These are phyloP conservation scores for Drosophila ezoana DNA, from an alignment of 2,888 invertebrate species.

Conservation along the genomic window DNA sequence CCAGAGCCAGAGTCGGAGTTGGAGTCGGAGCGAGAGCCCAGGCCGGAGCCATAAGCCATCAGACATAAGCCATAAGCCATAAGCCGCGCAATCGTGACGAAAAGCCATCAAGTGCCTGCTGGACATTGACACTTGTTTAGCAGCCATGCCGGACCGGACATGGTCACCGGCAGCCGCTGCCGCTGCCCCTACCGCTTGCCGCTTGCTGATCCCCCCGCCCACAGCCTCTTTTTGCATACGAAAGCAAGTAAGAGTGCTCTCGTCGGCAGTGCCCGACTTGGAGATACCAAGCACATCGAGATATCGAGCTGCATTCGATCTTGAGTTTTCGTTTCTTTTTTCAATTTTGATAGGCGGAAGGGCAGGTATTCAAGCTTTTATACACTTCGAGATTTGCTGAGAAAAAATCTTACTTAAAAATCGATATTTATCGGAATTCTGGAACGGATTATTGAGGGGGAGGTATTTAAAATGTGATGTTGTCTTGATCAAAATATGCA, in stretches of 20 bases:
- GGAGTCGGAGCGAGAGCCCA: slow-evolving; percentile 7
- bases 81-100: slow-evolving; percentile 69
- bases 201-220: slow-evolving; percentile 9
- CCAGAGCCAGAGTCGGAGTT: slow-evolving; percentile 3
- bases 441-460: too few species aligned
- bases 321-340: too few species aligned
- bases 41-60: slow-evolving; percentile 40
- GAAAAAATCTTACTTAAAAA: too few species aligned
- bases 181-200: slow-evolving; percentile 1
- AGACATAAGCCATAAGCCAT: slow-evolving; percentile 38
- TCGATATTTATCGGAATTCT: too few species aligned
- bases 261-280: too few species aligned
- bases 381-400: too few species aligned
- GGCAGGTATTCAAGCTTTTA: too few species aligned
- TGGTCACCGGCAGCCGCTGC: slow-evolving; percentile 24
- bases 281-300: too few species aligned
- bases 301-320: too few species aligned
- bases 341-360: too few species aligned
- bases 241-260: not conserved
- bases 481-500: too few species aligned
- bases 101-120: slow-evolving; percentile 70
- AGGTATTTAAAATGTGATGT: too few species aligned
- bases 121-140: slow-evolving; percentile 76
- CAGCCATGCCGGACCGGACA: slow-evolving; percentile 47
- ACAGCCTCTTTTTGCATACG: not conserved